Conservation (phyloP, 2,113 vertebrate species). For the Poeciliopsis prolifica region DNA sequence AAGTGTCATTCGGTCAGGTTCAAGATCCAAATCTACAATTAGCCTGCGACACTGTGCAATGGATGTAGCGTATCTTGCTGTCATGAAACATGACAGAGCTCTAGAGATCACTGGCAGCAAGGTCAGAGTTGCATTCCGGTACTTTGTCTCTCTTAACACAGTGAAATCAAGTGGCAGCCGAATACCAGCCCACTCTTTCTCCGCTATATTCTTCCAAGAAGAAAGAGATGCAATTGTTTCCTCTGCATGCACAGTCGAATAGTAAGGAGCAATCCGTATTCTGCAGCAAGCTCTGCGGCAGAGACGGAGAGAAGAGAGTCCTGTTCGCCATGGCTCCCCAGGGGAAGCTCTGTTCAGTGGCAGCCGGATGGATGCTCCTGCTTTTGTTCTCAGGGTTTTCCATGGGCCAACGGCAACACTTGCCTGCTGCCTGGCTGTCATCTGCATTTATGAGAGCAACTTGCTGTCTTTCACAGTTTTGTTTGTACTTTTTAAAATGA, state of each 20-base stretch:
- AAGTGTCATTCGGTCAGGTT: slow-evolving; percentile 51
- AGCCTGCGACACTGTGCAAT: slow-evolving; percentile 48
- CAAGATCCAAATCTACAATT: slow-evolving; percentile 67
- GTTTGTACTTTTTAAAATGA: slow-evolving; percentile 26
- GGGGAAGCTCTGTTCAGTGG: slow-evolving; percentile 54
- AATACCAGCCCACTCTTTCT: slow-evolving; percentile 41
- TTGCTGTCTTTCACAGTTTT: neutral
- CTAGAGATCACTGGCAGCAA: slow-evolving; percentile 44
- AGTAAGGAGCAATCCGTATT: slow-evolving; percentile 62
- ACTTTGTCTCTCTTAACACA: slow-evolving; percentile 9
- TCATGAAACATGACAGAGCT: slow-evolving; percentile 45
- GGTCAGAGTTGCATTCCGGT: slow-evolving; percentile 39
- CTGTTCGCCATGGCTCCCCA: slow-evolving; percentile 62
- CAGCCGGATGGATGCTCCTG: slow-evolving; percentile 68
- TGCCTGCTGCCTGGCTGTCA: slow-evolving; percentile 37
- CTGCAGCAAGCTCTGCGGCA: slow-evolving; percentile 51
- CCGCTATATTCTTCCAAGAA: slow-evolving; percentile 41
- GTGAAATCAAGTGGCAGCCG: slow-evolving; percentile 41
- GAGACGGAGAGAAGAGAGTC: slow-evolving; percentile 54
- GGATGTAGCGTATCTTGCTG: slow-evolving; percentile 24
- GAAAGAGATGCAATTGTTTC: slow-evolving; percentile 70
- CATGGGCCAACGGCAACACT: slow-evolving; percentile 40
- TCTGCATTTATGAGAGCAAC: slow-evolving; percentile 50
- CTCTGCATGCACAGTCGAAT: slow-evolving; percentile 52
- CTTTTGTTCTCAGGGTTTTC: slow-evolving; percentile 71